Base-by-base conservation (phyloP, 64 coral and sea anemone species). In the Pocillopora verrucosa region DNA sequence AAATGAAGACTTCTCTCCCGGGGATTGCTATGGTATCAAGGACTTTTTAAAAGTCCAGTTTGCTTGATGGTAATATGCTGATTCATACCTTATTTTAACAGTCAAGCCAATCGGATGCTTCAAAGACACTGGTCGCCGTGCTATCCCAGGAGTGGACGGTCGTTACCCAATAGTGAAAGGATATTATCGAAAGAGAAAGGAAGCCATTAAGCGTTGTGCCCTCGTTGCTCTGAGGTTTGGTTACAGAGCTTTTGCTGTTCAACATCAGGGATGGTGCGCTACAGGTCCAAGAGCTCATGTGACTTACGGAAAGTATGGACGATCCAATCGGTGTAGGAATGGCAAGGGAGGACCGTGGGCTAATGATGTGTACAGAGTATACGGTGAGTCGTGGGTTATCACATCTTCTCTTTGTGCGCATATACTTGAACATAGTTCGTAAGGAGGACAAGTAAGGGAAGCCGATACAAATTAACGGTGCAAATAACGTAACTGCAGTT, bases 51-150 rank as follows among this genome's bases (percentile, higher is more conserved):
- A 51, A 51, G 7, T 51, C 41, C 41, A 51, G 41, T 13, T 63
- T 63, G 2, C 11, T 63, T 63, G 16, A 15, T 9, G 59, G 6
- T 63, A 13, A 4, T 63, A 2, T 67, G 2, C 19, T 30, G 67
- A 70, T 70, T 20, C 25, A 70, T 56, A 51, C 9, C 57, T 56
- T 72, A 10, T 11, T 10, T 72, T 11, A 26, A 13, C 10, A 85
- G 82, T 85, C 22, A 67, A 65, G 19, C 20, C 82, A 38, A 34
- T 85, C 41, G 82, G 82, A 17, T 92, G 90, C 83, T 87, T 61
- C 83, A 87, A 86, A 76, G 90, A 92, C 74, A 92, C 76, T 14
- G 74, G 74, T 26, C 90, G 69, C 1, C 84, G 90, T 41, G 90
- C 90, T 60, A 87, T 92, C 45, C 61, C 41, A 61, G 82, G 86